A percentile compares a stretch with the other conserved stretches of the same genome.
Evolutionary conservation across 2,113 vertebrate genomes (phyloP).

Genomic region (Stomatorhinus ivindoensis): DNA sequence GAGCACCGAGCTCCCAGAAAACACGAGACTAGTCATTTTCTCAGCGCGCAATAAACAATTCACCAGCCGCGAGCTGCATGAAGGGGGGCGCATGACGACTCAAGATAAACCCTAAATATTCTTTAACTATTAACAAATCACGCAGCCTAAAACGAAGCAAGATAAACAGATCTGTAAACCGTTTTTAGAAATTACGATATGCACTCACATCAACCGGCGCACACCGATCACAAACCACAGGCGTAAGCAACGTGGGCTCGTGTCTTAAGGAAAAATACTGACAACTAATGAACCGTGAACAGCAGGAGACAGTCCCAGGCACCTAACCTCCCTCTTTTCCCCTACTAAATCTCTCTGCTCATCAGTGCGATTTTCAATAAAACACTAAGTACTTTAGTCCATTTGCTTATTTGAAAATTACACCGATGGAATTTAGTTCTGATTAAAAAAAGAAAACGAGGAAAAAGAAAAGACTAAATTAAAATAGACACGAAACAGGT

Average conservation of each 20-base stretch:
- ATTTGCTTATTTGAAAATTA: slow-evolving; percentile 22
- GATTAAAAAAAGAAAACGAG: slow-evolving; percentile 58
- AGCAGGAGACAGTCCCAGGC: slow-evolving; percentile 71
- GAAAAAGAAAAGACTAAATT: slow-evolving; percentile 77
- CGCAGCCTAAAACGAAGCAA: neutral
- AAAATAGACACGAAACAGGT: slow-evolving; percentile 95
- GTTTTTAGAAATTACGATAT: slow-evolving; percentile 54
- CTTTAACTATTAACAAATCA: neutral
- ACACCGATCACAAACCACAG: slow-evolving; percentile 52
- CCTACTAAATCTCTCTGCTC: slow-evolving; percentile 29
- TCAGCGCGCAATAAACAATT: slow-evolving; percentile 5
- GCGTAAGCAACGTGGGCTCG: slow-evolving; percentile 87
- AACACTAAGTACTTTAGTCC: slow-evolving; percentile 62
- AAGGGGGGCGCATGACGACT: neutral
- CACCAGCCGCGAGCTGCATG: neutral
- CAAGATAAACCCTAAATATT: neutral
- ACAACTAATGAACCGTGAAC: slow-evolving; percentile 85
- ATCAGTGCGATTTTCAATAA: slow-evolving; percentile 33
- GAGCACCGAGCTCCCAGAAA: neutral
- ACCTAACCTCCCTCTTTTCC: slow-evolving; percentile 52
- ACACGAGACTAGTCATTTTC: neutral
- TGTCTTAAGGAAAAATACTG: slow-evolving; percentile 85
- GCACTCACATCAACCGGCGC: slow-evolving; percentile 39
- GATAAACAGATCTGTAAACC: slow-evolving; percentile 7
- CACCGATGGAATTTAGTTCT: slow-evolving; percentile 27